These are phyloP conservation scores for Sus scrofa DNA, from an alignment of 2,113 vertebrate species.

Conservation along the genomic window DNA sequence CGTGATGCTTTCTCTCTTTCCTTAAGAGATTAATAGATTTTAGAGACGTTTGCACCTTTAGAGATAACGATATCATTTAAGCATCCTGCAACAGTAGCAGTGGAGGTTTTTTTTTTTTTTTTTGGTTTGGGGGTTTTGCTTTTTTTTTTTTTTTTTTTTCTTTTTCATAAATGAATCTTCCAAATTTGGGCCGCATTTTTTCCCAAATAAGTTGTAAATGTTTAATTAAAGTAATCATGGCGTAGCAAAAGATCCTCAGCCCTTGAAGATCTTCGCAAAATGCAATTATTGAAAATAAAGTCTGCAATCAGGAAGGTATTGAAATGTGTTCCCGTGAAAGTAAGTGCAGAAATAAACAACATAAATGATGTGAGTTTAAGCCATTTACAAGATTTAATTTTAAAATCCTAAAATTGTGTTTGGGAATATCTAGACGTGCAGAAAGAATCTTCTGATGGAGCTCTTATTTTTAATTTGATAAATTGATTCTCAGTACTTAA, in stretches of 20 bases:
- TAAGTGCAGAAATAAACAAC: constrained; percentile 44
- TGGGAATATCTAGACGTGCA: neutral
- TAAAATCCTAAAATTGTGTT: neutral
- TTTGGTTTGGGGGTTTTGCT: neutral
- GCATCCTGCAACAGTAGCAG: neutral
- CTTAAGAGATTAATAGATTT: neutral
- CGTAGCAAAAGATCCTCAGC: neutral
- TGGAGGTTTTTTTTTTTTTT: no score
- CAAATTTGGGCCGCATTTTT: constrained; percentile 28
- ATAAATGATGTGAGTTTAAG: neutral
- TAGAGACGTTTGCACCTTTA: neutral
- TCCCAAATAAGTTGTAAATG: constrained; percentile 52
- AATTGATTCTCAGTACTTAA: neutral
- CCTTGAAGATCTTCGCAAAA: constrained; percentile 35
- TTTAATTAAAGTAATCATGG: constrained; percentile 72
- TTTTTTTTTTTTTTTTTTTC: neutral
- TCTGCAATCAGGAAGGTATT: constrained; percentile 64
- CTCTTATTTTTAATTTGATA: constrained; percentile 11
- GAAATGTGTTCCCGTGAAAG: constrained; percentile 62
- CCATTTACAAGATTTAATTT: neutral
- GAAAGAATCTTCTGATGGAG: neutral
- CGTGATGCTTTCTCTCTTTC: neutral
- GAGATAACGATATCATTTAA: neutral
- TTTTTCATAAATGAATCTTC: constrained; percentile 43
- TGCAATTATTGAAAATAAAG: constrained; percentile 68